A percentile compares a stretch with the other conserved stretches of the same genome.
Conservation (phyloP, 2,888 invertebrate genomes). For the Athalia rosae region DNA sequence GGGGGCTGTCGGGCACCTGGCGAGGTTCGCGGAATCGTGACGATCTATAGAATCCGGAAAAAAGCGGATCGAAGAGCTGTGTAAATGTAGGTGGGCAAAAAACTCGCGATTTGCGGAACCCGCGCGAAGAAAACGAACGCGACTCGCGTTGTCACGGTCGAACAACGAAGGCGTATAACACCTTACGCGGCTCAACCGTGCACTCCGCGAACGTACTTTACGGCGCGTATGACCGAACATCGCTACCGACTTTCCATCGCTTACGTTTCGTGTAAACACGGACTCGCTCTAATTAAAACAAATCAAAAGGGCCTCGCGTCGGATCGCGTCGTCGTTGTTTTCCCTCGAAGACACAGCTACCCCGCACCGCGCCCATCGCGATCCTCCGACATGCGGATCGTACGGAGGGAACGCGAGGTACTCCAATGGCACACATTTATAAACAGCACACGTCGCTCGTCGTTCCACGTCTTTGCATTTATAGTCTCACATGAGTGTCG, state of each 20-base stretch:
- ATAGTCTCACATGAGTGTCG: not conserved
- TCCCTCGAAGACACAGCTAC: not conserved
- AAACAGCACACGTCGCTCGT: conserved; percentile 56
- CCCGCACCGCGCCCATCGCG: conserved; percentile 43
- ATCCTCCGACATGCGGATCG: conserved; percentile 18
- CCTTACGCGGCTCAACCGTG: no score
- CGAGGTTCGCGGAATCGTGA: not conserved
- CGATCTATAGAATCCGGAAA: no score
- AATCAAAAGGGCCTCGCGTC: conserved; percentile 57
- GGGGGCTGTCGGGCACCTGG: no score
- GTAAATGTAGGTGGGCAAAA: not conserved
- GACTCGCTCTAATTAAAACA: conserved; percentile 68
- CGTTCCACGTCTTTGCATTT: conserved; percentile 16
- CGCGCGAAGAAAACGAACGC: not conserved
- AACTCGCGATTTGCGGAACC: not conserved
- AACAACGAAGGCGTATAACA: no score
- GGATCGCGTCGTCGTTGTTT: not conserved
- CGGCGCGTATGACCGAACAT: no score
- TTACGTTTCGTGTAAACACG: conserved; percentile 57
- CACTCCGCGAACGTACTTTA: no score
- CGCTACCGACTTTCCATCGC: not conserved
- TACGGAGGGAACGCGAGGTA: conserved; percentile 62
- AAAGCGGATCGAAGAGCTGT: no score
- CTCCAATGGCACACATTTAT: conserved; percentile 66
- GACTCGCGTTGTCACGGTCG: not conserved